phyloP scores from a whole-genome alignment of 2,888 invertebrate species.

The Tinea semifulvella region DNA sequence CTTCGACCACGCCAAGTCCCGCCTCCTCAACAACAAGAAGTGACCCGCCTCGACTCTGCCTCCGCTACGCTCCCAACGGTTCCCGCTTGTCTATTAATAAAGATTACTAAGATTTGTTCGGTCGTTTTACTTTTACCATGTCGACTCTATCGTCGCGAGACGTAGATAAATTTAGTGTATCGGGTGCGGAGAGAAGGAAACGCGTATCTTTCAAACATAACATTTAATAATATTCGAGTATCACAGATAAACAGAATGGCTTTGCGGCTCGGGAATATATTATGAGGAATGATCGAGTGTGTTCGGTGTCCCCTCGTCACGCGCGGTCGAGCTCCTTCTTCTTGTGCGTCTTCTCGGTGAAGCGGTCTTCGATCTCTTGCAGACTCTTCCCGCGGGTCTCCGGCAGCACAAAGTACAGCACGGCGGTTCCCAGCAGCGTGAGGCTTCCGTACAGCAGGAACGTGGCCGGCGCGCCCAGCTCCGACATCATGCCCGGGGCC shows the following conservation, averaged over 20 bases:
- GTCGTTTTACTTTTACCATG: too few species aligned
- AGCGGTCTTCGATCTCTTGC: conserved; percentile 72
- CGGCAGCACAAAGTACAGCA: conserved; percentile 69
- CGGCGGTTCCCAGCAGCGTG: conserved; percentile 64
- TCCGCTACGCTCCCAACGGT: background rate
- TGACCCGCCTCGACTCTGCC: too few species aligned
- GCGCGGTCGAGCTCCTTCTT: background rate
- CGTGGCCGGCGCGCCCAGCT: conserved; percentile 68
- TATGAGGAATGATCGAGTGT: background rate
- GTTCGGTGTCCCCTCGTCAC: background rate
- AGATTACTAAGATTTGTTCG: too few species aligned
- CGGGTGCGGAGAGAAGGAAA: too few species aligned
- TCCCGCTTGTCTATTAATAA: too few species aligned
- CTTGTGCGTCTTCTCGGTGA: conserved; percentile 25
- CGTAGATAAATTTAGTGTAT: too few species aligned
- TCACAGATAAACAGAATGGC: background rate
- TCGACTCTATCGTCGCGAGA: too few species aligned
- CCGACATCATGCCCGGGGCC: conserved; percentile 67
- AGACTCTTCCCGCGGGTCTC: conserved; percentile 76
- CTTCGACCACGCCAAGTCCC: conserved; percentile 75
- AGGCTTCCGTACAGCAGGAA: conserved; percentile 70
- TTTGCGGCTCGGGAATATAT: background rate
- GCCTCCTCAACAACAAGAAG: conserved; percentile 1
- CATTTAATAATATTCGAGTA: background rate
- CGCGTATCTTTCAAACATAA: background rate